Base-by-base conservation (phyloP, 2,888 invertebrate species). In the Taenaris catops region DNA sequence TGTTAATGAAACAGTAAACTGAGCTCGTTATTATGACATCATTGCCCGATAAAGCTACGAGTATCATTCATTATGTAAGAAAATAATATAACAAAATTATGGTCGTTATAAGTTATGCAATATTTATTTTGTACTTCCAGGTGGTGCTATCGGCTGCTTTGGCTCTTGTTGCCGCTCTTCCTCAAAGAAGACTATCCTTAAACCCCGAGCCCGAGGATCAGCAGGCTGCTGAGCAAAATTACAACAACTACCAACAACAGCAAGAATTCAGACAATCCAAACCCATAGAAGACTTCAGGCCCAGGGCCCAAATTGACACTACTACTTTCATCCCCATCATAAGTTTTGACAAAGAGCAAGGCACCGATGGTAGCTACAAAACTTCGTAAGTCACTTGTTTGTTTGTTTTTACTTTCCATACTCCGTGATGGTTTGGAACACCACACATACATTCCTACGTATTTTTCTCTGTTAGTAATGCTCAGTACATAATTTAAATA, bases 241-340 rank as follows among this genome's bases (percentile, higher is more conserved):
- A 72, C 56, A 74, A 67, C 51, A 73, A 70, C 56, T 72, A 67
- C 46, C 66, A 60, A 46, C 63, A 54, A n/a, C 62, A 58, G 35
- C 52, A 46, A 8, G 56, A 88, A 16, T 79, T 59, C 67, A 70
- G 76, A 56, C 65, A 65, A 33, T 27, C 54, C 23, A 79, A 74
- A 43, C 65, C 56, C 16, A 55, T 76, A 8, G 81, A 84, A 0
- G 87, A 89, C 48, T 80, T 84, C 65, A 76, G 81, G 48, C 73
- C 83, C 10, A 71, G 76, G 59, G 68, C 70, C n/a, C 63, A 69
- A 9, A 48, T 79, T 34, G 89, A 90, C 21, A 89, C 90, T 8
- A 92, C 93, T 41, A 94, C 94, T n/a, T 91, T 83, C 69, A 93
- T 95, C 52, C 95, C 95, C 8, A 95, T 95, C 62, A 89, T 95